A percentile compares a stretch with the other conserved stretches of the same genome.
Conservation (phyloP, 1,140 invertebrate genomes). For the Panulirus ornatus region DNA sequence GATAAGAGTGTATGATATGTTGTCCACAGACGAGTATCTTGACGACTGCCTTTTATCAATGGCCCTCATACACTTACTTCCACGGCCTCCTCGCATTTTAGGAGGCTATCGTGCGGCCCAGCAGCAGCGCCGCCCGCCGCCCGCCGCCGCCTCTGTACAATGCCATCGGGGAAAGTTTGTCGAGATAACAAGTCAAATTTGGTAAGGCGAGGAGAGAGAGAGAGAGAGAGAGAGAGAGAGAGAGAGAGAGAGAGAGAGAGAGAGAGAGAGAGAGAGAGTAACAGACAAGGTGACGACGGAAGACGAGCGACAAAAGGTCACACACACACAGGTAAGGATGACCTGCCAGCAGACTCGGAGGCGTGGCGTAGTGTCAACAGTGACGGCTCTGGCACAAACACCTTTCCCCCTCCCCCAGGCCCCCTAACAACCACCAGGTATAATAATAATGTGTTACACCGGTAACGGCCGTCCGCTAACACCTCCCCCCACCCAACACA, state of each 20-base stretch:
- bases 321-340: no score
- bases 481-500: not conserved
- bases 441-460: no score
- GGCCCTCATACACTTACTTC: conserved; percentile 21
- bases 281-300: not conserved
- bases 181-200: conserved; percentile 10
- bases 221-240: not conserved
- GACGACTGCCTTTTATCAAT: conserved; percentile 39
- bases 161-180: not conserved
- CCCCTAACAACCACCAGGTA: no score
- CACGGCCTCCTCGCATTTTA: conserved; percentile 6
- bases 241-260: not conserved
- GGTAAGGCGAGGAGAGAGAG: not conserved
- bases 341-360: no score
- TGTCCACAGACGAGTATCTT: conserved; percentile 25
- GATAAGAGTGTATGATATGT: conserved; percentile 37
- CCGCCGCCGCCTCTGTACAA: not conserved
- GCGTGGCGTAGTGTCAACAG: no score
- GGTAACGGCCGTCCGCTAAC: no score
- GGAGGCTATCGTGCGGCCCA: not conserved
- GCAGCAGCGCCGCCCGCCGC: not conserved
- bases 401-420: no score
- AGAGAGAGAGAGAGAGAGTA: not conserved
- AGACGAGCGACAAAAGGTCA: not conserved
- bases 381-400: no score